Evolutionary conservation across 2,797 vertebrate genomes (phyloP), one percentile per base, ranked within the genome.

Genomic region (Nyctibius grandis): DNA sequence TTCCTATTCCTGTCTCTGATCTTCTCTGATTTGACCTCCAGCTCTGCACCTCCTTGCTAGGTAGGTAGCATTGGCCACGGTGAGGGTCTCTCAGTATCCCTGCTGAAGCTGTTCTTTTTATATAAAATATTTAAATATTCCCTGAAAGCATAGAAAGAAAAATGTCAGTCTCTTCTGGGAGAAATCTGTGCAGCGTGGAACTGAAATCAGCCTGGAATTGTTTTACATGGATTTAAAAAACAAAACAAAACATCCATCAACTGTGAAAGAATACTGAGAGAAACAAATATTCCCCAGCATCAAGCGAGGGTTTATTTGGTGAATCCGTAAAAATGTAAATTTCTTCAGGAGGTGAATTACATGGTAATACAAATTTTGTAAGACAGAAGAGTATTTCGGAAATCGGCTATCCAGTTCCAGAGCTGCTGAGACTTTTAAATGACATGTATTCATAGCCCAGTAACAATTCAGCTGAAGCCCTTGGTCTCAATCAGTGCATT

Each of bases 241-340:
- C 36, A 74, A 76, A 79, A 51, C 29, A 86, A 88, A 68, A 64
- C 47, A 91, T 16, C 36, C 19, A 70, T 83, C 36, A 61, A 15
- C 64, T 85, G 33, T 83, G 51, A 70, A 63, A 68, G 74, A 63
- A 54, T 67, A 75, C 23, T 14, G 70, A 88, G 44, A 70, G 40
- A 86, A 86, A 38, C 16, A 70, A 81, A 63, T 59, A 59, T 17
- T 78, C 31, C 54, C 26, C 36, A 60, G 79, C 59, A 31, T 72
- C n/a, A 64, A 64, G 22, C 48, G 23, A 81, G 36, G 9, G 17
- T 57, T 81, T 5, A 4, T 92, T 69, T 88, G 23, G 9, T 78
- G 50, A 78, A 40, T 48, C 34, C 0, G 1, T 23, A 38, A 67
- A 91, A 64, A 47, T 0, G 0, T 8, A 16, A 6, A 50, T 86